Base-by-base conservation (phyloP, 2,888 invertebrate genomes). In the Oscheius onirici region DNA sequence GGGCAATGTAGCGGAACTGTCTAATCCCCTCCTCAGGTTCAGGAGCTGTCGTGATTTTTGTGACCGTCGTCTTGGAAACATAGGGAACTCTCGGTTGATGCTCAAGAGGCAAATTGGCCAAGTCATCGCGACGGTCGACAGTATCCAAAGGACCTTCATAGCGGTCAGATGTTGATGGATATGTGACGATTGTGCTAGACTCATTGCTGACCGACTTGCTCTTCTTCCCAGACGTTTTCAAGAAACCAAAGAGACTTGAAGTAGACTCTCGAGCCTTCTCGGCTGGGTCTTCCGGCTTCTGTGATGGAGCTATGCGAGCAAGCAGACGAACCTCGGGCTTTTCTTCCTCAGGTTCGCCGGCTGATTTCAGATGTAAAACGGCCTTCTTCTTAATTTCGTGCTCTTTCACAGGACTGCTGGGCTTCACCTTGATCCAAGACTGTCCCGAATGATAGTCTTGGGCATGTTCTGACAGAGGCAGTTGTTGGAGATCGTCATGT, bases 381-480 rank as follows among this genome's bases (percentile, higher is more conserved):
- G 63, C 46, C 17, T 28, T 63, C 28, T 26, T 6, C 49, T 66
- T 17, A n/a, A 17, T 0, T 51, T 52, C 54, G 15, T 70, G 34
- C 24, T 41, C 17, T 17, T 17, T 49, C 49, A 49, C 49, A 3
- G n/a, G 17, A 49, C 49, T 49, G 17, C 20, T 49, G 34, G 34
- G 34, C 8, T 34, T 34, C 34, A 34, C 34, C 8, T 34, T 34
- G 34, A 34, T 8, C 17, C n/a, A 49, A 6, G 49, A 49, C 17
- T 54, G 51, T 54, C 76, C 76, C 28, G 54, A 61, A 55, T 75
- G 76, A 68, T 77, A 75, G 13, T 55, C 72, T 6, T 34, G n/a
- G 15, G 67, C 54, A 55, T 67, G 51, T 17, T 71, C 49, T 5
- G 24, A n/a, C 34, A 78, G 54, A 2, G 78, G 73, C 22, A 61